phyloP scores from a whole-genome alignment of 35 echinoderm and acorn worm species.

The Lytechinus variegatus region DNA sequence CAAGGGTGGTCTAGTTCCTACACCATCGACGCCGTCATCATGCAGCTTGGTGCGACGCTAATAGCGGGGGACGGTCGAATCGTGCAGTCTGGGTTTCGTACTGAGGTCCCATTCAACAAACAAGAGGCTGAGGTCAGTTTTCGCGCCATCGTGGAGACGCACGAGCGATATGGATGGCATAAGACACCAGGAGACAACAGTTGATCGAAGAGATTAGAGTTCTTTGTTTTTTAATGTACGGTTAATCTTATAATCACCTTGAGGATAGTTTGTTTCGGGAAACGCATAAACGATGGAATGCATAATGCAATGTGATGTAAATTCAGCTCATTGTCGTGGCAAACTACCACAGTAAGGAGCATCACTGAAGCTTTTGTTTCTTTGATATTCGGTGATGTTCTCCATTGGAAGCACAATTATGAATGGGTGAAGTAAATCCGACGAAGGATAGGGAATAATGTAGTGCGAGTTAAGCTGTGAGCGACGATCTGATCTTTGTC shows the following conservation, averaged over 20 bases:
- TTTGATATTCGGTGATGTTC: background rate
- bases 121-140: conserved; percentile 66
- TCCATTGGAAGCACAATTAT: background rate
- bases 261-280: background rate
- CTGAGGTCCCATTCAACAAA: conserved; percentile 66
- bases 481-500: background rate
- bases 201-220: conserved; percentile 27
- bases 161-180: conserved; percentile 63
- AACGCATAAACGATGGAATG: background rate
- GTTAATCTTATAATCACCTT: background rate
- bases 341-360: background rate
- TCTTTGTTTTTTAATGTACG: background rate
- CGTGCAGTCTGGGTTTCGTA: conserved; percentile 17
- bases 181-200: conserved; percentile 65
- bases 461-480: background rate
- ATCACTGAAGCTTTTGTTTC: background rate
- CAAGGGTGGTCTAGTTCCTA: conserved; percentile 67
- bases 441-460: background rate
- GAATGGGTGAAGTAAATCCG: background rate
- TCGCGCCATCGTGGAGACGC: conserved; percentile 58
- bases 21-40: conserved; percentile 62
- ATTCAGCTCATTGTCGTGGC: background rate
- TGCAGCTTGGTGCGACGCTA: conserved; percentile 69
- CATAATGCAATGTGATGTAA: background rate
- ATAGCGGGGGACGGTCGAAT: conserved; percentile 63